Base-by-base conservation (phyloP, 1,140 invertebrate genomes). In the Drosophila setifemur region DNA sequence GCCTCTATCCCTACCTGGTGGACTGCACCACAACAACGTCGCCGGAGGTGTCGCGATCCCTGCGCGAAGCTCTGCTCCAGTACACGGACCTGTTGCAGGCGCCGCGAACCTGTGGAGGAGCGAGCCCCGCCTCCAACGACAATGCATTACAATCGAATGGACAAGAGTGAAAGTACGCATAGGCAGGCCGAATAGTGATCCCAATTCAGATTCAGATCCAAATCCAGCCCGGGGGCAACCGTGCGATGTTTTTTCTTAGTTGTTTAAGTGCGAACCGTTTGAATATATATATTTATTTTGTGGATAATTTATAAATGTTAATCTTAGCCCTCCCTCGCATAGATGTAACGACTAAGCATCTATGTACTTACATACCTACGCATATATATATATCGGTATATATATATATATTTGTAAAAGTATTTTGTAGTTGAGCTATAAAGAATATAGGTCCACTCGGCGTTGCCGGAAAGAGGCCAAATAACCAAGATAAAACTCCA, bases 1-100 rank as follows among this genome's bases (percentile, higher is more conserved):
- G 93, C 21, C 90, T 99, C 6, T 99, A 98, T 92, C 97, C 97
- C 1, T 94, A 94, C 89, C 92, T 99, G 55, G 97, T 98, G 8
- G 95, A 97, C 81, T 97, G 97, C 91, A 96, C 96, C 69, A 95
- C 95, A 31, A 93, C 95, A 33, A 93, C 93, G 49, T 93, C 94
- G 18, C 90, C 92, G n/a, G 95, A 96, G 91, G 95, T 96, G 5
- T 96, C 95, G 12, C 93, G 93, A 52, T 96, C 97, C 3, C 92
- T 98, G 28, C 93, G 95, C 26, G 96, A 97, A 88, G 97, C 96
- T 39, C 92, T 98, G 23, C 92, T 96, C 53, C 96, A 98, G 90
- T 98, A 97, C 91, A 94, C 94, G 49, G 96, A 97, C 91, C 93
- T 98, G 49, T 91, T 98, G 55, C 92, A 94, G 78, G 94, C 96